Conservation (phyloP, 2,113 vertebrate species). For the Mesocricetus auratus region DNA sequence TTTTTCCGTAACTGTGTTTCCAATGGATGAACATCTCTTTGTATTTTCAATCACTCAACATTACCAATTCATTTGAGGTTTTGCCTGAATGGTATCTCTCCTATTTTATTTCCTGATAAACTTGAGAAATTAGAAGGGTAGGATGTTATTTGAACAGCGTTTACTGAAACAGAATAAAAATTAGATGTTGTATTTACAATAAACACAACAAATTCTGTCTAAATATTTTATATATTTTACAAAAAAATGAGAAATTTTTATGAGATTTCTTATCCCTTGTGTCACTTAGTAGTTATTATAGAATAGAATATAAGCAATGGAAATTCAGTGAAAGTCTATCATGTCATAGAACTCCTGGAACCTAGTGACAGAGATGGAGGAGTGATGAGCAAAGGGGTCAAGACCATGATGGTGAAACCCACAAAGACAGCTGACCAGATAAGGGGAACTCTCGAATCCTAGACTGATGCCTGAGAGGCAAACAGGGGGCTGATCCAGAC, state of each 20-base stretch:
- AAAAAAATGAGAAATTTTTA: background rate
- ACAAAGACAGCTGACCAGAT: too few species aligned
- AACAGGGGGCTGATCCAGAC: too few species aligned
- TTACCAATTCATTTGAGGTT: constrained; percentile 79
- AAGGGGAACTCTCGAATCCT: too few species aligned
- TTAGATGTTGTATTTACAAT: background rate
- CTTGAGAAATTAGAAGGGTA: background rate
- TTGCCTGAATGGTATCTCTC: constrained; percentile 27
- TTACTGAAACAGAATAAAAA: constrained; percentile 56
- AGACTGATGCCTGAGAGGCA: too few species aligned
- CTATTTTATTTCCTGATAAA: constrained; percentile 50
- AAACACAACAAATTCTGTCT: background rate
- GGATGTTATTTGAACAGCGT: background rate
- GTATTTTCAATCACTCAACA: constrained; percentile 69
- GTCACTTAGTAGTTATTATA: background rate
- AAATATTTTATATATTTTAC: background rate
- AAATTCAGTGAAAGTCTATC: background rate
- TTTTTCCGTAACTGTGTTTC: constrained; percentile 60
- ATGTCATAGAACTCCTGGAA: too few species aligned
- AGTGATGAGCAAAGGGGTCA: too few species aligned
- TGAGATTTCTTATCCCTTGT: background rate
- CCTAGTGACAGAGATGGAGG: too few species aligned
- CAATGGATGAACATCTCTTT: constrained; percentile 72
- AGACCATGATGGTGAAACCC: too few species aligned
- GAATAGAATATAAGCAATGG: background rate